Percentiles rank a stretch among this genome's conserved stretches.
phyloP scores from a whole-genome alignment of 2,113 vertebrate species.

The Crocuta crocuta region DNA sequence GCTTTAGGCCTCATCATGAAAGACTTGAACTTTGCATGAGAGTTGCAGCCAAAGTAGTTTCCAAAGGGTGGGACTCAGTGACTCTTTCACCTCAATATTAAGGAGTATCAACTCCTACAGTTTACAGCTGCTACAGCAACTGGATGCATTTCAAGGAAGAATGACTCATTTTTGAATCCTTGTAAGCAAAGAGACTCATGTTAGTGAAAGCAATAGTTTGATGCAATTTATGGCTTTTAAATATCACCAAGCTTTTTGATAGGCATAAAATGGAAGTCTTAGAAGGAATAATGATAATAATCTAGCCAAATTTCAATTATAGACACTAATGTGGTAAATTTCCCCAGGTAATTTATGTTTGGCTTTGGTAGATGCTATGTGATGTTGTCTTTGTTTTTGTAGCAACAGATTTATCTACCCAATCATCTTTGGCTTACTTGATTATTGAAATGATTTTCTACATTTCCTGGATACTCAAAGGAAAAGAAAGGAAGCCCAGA shows the following conservation, averaged over 20 bases:
- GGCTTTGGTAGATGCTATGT: neutral
- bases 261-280: neutral
- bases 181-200: neutral
- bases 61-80: slow-evolving; percentile 74
- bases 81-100: slow-evolving; percentile 77
- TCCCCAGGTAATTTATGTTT: neutral
- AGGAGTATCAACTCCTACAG: slow-evolving; percentile 62
- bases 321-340: neutral
- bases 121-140: slow-evolving; percentile 67
- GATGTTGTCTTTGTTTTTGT: neutral
- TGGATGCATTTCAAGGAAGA: slow-evolving; percentile 61
- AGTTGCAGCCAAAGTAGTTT: slow-evolving; percentile 74
- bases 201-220: neutral
- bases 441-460: slow-evolving; percentile 24
- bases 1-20: slow-evolving; percentile 31
- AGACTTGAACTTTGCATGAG: slow-evolving; percentile 66
- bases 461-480: neutral
- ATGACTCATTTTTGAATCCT: slow-evolving; percentile 58
- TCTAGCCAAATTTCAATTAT: neutral
- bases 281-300: neutral
- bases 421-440: slow-evolving; percentile 5
- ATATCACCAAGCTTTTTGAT: neutral
- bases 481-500: neutral
- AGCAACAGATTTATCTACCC: neutral
- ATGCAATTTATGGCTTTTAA: slow-evolving; percentile 55